Base-by-base conservation (phyloP, 2,888 invertebrate genomes). In the Pimpla rufipes region DNA sequence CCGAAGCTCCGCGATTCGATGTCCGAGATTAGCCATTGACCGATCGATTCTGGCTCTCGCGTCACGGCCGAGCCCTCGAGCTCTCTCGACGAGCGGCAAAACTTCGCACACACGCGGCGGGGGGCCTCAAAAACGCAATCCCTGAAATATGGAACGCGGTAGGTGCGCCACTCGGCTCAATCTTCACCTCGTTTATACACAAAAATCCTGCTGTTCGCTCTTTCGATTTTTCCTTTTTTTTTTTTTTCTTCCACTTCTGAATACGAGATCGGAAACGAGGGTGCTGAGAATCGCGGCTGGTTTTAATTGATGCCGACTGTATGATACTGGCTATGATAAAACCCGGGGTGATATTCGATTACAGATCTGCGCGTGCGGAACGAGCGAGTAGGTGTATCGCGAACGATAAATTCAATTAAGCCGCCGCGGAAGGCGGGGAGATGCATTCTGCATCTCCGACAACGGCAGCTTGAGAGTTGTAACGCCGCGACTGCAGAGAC, bases 351-450 rank as follows among this genome's bases (percentile, higher is more conserved):
- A 64, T 55, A 74, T 67, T 47, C 67, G 66, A 79, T 79, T 74
- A 68, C 68, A 57, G 23, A 57, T 71, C 10, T 71, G 16, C 29
- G 21, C 13, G 40, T 55, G 55, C 23, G 29, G 42, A 13, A 35
- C 1, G 42, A 42, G 18, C 45, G 59, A 42, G 52, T 42, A 40
- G 13, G 52, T 21, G 16, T 37, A 79, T 68, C 42, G 68, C 57
- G 11, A 42, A 35, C 62, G n/a, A 80, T 80, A 80, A 80, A 80
- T 80, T 80, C 80, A 80, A 80, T 80, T 75, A 80, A 80, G 52
- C 62, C 62, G 62, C 62, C 16, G 62, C 59, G 16, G 59, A 21
- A 52, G 50, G 59, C 5, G 45, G 42, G 45, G 18, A 62, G 37
- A n/a, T n/a, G n/a, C n/a, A n/a, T n/a, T n/a, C n/a, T 62, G 62